These are phyloP conservation scores for Toxotes chatareus DNA, from an alignment of 2,113 vertebrate genomes.

Conservation along the genomic window DNA sequence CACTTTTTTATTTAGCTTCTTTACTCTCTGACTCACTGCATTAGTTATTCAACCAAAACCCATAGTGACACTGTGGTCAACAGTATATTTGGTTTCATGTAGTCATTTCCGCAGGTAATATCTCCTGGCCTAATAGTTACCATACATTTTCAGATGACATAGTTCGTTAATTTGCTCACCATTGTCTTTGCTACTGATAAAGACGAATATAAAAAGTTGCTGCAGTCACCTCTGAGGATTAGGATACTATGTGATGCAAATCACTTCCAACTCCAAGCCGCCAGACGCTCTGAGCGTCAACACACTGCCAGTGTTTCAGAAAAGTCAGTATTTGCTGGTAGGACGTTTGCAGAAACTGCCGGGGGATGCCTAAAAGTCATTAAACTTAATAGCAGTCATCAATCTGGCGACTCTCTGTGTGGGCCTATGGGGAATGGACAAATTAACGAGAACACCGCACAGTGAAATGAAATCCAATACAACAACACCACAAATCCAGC, in stretches of 20 bases:
- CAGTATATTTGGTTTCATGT: neutral
- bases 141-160: neutral
- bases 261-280: neutral
- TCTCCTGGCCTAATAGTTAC: neutral
- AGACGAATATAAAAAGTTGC: neutral
- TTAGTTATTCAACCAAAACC: too few relatives aligned
- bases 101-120: neutral
- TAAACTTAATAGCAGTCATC: constrained; percentile 26
- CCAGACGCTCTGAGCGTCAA: constrained; percentile 24
- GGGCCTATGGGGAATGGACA: neutral
- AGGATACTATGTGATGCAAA: neutral
- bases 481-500: neutral
- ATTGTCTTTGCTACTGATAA: neutral
- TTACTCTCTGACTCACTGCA: too few relatives aligned
- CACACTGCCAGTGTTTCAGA: neutral
- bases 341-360: constrained; percentile 14
- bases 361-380: constrained; percentile 16
- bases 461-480: neutral
- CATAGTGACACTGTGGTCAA: neutral
- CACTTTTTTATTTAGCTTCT: too few relatives aligned
- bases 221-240: neutral
- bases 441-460: constrained; percentile 1
- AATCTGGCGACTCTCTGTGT: constrained; percentile 1
- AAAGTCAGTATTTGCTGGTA: neutral
- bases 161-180: neutral